Conservation (phyloP, 1,140 invertebrate species). For the Formica selysi region DNA sequence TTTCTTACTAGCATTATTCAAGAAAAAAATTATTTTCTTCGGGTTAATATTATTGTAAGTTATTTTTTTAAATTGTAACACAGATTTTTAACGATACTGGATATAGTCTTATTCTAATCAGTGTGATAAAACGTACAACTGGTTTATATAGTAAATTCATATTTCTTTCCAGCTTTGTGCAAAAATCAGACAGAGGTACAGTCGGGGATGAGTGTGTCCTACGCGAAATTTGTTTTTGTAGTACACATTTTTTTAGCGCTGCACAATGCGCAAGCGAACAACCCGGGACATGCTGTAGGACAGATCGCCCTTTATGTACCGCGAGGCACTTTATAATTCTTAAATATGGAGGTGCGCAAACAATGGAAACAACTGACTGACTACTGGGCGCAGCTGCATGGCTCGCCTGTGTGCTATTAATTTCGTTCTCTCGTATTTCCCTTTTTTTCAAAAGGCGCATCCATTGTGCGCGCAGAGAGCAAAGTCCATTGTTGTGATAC, state of each 20-base stretch:
- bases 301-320: slow-evolving; percentile 38
- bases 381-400: slow-evolving; percentile 22
- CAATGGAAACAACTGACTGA: slow-evolving; percentile 56
- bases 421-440: slow-evolving; percentile 20
- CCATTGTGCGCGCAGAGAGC: slow-evolving; percentile 5
- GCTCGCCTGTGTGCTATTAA: slow-evolving; percentile 33
- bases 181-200: slow-evolving; percentile 23
- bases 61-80: not conserved
- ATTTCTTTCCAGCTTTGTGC: not conserved
- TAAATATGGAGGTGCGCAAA: slow-evolving; percentile 48
- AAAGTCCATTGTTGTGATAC: not conserved
- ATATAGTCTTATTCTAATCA: too few species aligned
- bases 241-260: too few species aligned
- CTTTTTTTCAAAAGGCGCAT: not conserved
- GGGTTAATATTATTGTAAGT: not conserved
- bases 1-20: not conserved
- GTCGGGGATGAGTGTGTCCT: not conserved
- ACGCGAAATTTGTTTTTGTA: slow-evolving; percentile 28
- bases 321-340: slow-evolving; percentile 50
- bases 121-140: not conserved
- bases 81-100: too few species aligned
- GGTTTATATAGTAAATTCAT: not conserved
- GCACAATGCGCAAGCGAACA: slow-evolving; percentile 27
- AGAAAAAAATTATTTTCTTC: not conserved
- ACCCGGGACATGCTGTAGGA: slow-evolving; percentile 10